phyloP scores from a whole-genome alignment of 2,113 vertebrate species.

The Sebastes fasciatus region DNA sequence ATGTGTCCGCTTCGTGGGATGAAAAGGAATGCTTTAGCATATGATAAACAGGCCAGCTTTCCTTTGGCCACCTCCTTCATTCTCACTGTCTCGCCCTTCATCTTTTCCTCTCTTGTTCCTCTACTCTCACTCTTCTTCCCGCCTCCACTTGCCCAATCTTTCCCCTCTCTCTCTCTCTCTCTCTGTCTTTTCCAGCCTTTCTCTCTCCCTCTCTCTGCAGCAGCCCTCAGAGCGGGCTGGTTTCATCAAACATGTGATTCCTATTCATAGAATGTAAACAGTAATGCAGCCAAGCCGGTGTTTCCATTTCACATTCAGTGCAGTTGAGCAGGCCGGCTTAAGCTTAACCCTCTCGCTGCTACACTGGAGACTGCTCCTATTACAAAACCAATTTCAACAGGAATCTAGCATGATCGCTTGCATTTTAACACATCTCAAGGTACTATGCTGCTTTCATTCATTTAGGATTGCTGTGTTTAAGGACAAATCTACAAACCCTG shows the following conservation, averaged over 20 bases:
- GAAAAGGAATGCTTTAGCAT: constrained; percentile 36
- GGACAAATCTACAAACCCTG: not conserved
- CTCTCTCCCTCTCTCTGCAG: constrained; percentile 8
- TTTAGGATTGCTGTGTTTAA: not conserved
- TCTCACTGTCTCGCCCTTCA: constrained; percentile 10
- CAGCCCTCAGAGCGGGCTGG: constrained; percentile 54
- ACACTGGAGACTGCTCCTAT: not conserved
- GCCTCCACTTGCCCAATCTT: constrained; percentile 32
- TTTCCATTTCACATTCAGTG: constrained; percentile 74
- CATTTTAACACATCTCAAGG: not conserved
- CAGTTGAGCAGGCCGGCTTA: constrained; percentile 56
- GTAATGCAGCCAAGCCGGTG: constrained; percentile 65
- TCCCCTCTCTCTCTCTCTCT: constrained; percentile 9
- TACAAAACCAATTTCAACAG: constrained; percentile 30
- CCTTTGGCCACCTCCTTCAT: constrained; percentile 39
- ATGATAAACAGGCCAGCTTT: constrained; percentile 36
- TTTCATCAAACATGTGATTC: constrained; percentile 79
- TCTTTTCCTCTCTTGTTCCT: constrained; percentile 46
- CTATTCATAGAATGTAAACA: constrained; percentile 85
- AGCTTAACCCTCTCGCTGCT: constrained; percentile 59
- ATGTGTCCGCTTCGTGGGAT: constrained; percentile 40
- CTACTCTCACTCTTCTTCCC: constrained; percentile 26
- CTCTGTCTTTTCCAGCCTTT: not conserved
- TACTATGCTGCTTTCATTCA: not conserved
- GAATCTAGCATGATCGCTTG: not conserved